phyloP scores from a whole-genome alignment of 1,140 invertebrate genomes.

The Apocrypta bakeri region DNA sequence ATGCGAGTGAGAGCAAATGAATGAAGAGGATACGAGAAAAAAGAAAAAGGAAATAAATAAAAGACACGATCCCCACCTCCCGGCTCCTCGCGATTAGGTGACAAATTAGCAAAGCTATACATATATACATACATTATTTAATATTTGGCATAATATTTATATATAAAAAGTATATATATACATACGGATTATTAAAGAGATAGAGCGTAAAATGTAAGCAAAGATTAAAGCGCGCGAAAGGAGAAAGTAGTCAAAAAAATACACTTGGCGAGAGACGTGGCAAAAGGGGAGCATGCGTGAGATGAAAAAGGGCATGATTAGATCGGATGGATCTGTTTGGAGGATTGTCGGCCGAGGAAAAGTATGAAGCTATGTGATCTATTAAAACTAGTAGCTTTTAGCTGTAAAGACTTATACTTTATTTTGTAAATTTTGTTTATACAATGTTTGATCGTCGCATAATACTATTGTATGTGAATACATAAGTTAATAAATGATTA shows the following conservation, averaged over 20 bases:
- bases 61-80: constrained; percentile 59
- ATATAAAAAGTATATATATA: constrained; percentile 64
- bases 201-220: constrained; percentile 38
- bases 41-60: constrained; percentile 46
- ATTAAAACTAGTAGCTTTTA: constrained; percentile 75
- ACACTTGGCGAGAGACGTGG: constrained; percentile 8
- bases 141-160: constrained; percentile 73
- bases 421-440: constrained; percentile 77
- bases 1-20: neutral
- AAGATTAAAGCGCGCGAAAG: constrained; percentile 15
- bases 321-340: constrained; percentile 2
- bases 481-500: constrained; percentile 76
- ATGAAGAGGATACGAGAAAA: constrained; percentile 40
- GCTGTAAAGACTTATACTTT: constrained; percentile 75
- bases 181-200: constrained; percentile 53
- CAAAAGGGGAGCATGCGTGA: neutral
- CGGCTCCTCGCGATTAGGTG: constrained; percentile 62
- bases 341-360: constrained; percentile 43
- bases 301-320: constrained; percentile 18
- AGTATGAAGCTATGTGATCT: constrained; percentile 73
- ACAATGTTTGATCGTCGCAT: constrained; percentile 75
- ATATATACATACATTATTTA: constrained; percentile 68
- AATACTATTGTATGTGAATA: constrained; percentile 75
- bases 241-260: constrained; percentile 37
- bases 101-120: constrained; percentile 68